Base-by-base conservation (phyloP, 2,113 vertebrate species). In the Panthera tigris region DNA sequence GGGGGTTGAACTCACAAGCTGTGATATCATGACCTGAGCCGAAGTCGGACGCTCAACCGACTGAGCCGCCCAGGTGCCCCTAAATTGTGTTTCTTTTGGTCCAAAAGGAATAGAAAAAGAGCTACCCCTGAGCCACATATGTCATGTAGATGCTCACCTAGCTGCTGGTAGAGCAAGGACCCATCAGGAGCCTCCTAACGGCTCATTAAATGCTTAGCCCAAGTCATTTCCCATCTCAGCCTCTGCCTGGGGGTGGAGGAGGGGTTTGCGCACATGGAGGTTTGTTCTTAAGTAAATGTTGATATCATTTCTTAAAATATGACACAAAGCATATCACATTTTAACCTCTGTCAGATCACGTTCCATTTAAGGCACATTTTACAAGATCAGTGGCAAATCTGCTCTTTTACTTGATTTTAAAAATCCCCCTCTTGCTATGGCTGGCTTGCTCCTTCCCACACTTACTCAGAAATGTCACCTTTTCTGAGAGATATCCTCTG, bases 231-330 rank as follows among this genome's bases (percentile, higher is more conserved):
- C 10, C 48, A 57, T 41, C 45, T 18, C 23, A 11, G 27, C 18
- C 39, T 52, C 31, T 85, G 25, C 61, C 13, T 8, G 16, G 50
- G 9, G 55, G 3, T 29, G 31, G n/a, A 12, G 41, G 31, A 63
- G 33, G 31, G 7, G 21, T 18, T 2, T 87, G 57, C 50, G 27
- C 15, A 10, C 1, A 0, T 66, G 25, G 69, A 63, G 19, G 19
- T 41, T 79, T 33, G 25, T 55, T 89, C 45, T 68, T 95, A 48
- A 73, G 85, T 78, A 68, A 76, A 55, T 65, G 65, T 41, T 91
- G 74, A 76, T 61, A 55, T 87, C 13, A 31, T 69, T 94, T 94
- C 41, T 83, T 94, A 76, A 96, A 87, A 65, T 82, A 52, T 79
- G 82, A 36, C 65, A 90, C 48, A 57, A 93, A 81, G 66, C 23